Evolutionary conservation across 2,113 vertebrate genomes (phyloP), one percentile per base, ranked within the genome.

Genomic region (Anoplopoma fimbria): DNA sequence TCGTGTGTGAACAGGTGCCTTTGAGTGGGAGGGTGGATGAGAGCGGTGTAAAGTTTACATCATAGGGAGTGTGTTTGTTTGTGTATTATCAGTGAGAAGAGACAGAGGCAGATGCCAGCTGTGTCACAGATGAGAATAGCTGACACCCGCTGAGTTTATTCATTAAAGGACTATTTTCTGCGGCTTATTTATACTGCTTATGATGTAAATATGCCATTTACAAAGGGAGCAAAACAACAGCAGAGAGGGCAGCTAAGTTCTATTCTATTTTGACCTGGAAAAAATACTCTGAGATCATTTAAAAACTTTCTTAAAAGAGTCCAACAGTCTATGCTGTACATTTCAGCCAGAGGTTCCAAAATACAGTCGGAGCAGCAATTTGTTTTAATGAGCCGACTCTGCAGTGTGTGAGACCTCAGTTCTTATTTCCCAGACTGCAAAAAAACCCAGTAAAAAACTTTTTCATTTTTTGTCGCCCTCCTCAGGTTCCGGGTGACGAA

Each of bases 401-500:
- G 27, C 65, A 29, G 15, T 3, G 58, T 31, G 1, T 9, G 61
- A 53, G 10, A 71, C 45, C 4, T 34, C 4, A 0, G 2, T 38
- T 9, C 29, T 78, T 23, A 51, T 57, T 85, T 65, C 29, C 9
- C 42, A 27, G 14, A 3, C 29, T 19, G 25, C 75, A 69, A 65
- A 25, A 69, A 17, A 60, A 57, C n/a, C n/a, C n/a, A n/a, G n/a
- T 23, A 51, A 23, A 42, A 21, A 72, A 34, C n/a, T 61, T 12
- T 72, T 25, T 72, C 63, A 74, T 9, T 25, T 15, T 42, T 42
- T 45, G 42, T 49, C 17, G 6, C 0, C 40, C 31, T 17, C 2
- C 23, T 45, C 84, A 99, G 98, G 88, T 99, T 99, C 88, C 95
- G 97, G 36, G 98, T 99, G 70, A 98, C 97, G 0, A 99, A 98